These are phyloP conservation scores for Julus scanicus DNA, from an alignment of 2,888 invertebrate species.

Conservation along the genomic window DNA sequence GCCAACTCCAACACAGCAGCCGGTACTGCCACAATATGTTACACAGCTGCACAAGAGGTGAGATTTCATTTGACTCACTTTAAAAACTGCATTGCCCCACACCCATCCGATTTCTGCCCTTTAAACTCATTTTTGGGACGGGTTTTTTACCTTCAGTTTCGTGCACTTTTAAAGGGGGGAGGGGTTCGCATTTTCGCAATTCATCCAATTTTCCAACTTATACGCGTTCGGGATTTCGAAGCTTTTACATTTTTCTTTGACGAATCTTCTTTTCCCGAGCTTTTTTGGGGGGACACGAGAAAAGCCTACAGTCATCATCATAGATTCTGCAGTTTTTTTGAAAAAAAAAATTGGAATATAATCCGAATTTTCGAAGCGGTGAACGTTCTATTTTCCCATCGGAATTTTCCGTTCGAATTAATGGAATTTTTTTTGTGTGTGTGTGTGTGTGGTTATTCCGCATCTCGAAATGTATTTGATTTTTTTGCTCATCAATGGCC, in stretches of 20 bases:
- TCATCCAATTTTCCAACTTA: constrained; percentile 3
- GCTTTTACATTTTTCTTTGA: background rate
- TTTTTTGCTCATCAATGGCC: background rate
- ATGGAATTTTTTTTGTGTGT: background rate
- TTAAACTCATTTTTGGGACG: background rate
- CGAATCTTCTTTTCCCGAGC: background rate
- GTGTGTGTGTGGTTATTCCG: no score
- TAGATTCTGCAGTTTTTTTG: background rate
- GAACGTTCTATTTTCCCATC: constrained; percentile 14
- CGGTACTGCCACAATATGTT: constrained; percentile 47
- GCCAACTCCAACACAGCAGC: constrained; percentile 37
- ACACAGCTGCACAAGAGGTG: constrained; percentile 52
- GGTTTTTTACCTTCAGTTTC: background rate
- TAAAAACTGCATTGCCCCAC: background rate
- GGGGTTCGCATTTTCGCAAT: background rate
- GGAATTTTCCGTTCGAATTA: constrained; percentile 22
- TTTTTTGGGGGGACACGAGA: background rate
- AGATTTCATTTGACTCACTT: constrained; percentile 46
- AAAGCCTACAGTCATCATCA: background rate
- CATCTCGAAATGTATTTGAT: background rate
- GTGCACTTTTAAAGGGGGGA: background rate
- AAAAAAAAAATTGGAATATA: background rate
- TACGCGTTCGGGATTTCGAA: background rate
- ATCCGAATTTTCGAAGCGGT: no score
- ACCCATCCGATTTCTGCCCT: background rate